Evolutionary conservation across 2,888 invertebrate species (phyloP), one percentile per base, ranked within the genome.

Genomic region (Himalopsyche kuldschensis): DNA sequence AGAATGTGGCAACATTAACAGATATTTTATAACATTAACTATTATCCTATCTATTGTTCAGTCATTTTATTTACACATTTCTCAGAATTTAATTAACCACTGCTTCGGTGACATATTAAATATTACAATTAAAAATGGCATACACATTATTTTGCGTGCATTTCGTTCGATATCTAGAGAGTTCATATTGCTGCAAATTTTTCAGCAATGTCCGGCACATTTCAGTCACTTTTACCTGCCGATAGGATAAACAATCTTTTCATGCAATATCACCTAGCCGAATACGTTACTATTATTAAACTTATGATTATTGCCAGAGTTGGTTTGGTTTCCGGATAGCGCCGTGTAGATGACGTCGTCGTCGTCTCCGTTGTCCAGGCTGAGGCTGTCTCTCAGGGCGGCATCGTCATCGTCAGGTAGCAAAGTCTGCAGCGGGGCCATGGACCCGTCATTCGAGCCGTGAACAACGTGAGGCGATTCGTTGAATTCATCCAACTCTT

Each of bases 401-500:
- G 75, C 75, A 27, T 78, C 75, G 11, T 55, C 48, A 10, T 81
- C 82, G 6, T 75, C 46, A 8, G 76, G 35, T 15, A 46, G 77
- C 20, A 55, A 15, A n/a, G 47, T 48, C 46, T 75, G 78, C 35
- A 83, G 90, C 0, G 90, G 90, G 0, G 90, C 87, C 0, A 91
- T 90, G 4, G 91, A 89, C 1, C 91, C 91, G 3, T 90, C 90
- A 0, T 90, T 91, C 86, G 91, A 91, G 87, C 91, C 90, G 88
- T 92, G 92, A 0, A 97, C 92, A 87, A 97, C 95, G 89, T 97
- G 97, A 0, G 97, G 97, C 2, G 97, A 97, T 89, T 97, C 97
- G 89, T 96, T 96, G 90, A 97, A 97, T 89, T 97, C 97, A 88
- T 97, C 97, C 82, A 97, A 90, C 89, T 97, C 97, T 88, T 97